Percentiles rank a stretch among this genome's conserved stretches.
Conservation (phyloP, 2,797 vertebrate genomes). For the Dermochelys coriacea region DNA sequence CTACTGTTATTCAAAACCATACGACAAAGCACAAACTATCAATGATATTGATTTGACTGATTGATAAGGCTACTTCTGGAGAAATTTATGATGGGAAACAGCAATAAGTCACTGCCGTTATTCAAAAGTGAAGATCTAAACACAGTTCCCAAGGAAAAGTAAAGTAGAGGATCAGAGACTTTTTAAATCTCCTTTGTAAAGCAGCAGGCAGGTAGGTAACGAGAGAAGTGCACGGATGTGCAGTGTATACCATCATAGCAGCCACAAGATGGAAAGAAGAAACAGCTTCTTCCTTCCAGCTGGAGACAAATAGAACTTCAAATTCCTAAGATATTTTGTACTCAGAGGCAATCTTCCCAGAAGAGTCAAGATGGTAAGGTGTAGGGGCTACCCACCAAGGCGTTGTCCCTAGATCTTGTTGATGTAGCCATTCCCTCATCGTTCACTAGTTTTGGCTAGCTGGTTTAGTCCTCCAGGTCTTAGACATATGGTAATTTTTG, state of each 20-base stretch:
- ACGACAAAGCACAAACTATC: no score
- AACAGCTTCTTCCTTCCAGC: constrained; percentile 46
- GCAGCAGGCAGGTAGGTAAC: constrained; percentile 49
- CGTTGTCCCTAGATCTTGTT: neutral
- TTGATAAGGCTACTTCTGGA: no score
- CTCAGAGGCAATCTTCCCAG: neutral
- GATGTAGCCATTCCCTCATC: neutral
- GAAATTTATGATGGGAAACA: neutral
- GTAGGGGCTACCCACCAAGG: neutral
- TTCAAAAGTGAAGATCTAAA: constrained; percentile 43
- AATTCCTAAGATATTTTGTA: constrained; percentile 8
- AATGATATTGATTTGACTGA: no score
- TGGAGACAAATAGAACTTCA: constrained; percentile 29
- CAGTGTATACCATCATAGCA: constrained; percentile 39
- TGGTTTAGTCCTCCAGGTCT: neutral
- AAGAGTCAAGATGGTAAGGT: neutral
- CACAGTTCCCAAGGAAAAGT: constrained; percentile 39
- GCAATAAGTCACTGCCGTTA: constrained; percentile 41
- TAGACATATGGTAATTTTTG: neutral
- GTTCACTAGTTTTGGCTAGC: neutral
- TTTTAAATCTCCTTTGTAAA: constrained; percentile 28
- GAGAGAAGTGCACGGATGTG: constrained; percentile 36
- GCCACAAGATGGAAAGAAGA: constrained; percentile 39
- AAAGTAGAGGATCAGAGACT: constrained; percentile 48
- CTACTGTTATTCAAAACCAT: neutral